Evolutionary conservation across 2,888 invertebrate species (phyloP), one percentile per base, ranked within the genome.

Genomic region (Molorchus minor): DNA sequence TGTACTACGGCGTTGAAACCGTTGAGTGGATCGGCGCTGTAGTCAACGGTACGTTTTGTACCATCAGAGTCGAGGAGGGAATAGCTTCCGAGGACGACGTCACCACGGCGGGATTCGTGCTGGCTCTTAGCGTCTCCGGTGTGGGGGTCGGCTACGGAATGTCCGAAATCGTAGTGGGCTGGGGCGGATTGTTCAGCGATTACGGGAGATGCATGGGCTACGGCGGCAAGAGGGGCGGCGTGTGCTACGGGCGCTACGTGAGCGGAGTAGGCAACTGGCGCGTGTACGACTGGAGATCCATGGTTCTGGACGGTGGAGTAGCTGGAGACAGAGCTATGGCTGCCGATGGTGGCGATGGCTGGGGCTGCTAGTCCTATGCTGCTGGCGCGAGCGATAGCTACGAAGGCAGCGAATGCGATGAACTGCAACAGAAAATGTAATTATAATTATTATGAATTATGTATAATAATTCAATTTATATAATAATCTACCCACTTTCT

Each of bases 1-100:
- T 79, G 80, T 0, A 84, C 84, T 33, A 83, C 70, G 3, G 84
- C 84, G 70, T 84, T 82, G 76, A 84, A 84, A 53, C 84, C 84
- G 61, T 75, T 81, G 64, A 82, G 81, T 16, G 79, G 77, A 69
- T 84, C 84, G 13, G 84, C 81, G 54, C 79, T 79, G 72, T 84
- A 84, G 13, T 82, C 80, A n/a, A 84, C 84, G 21, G 80, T 77
- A 58, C 84, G 80, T 44, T 77, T 78, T 65, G 79, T 79, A 15
- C 84, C 84, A 74, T 84, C 84, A 16, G 84, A 71, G 58, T 84
- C 84, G 65, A 84, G 77, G 1, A 84, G 70, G 56, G 82, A 81
- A 65, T 84, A 84, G 65, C 78, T 75, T 3, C 84, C 84, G 52
- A 82, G 80, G 21, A 84, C 84, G 55, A 74, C 76, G 69, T 84